Base-by-base conservation (phyloP, 2,797 vertebrate genomes). In the Poeciliopsis turneri region DNA sequence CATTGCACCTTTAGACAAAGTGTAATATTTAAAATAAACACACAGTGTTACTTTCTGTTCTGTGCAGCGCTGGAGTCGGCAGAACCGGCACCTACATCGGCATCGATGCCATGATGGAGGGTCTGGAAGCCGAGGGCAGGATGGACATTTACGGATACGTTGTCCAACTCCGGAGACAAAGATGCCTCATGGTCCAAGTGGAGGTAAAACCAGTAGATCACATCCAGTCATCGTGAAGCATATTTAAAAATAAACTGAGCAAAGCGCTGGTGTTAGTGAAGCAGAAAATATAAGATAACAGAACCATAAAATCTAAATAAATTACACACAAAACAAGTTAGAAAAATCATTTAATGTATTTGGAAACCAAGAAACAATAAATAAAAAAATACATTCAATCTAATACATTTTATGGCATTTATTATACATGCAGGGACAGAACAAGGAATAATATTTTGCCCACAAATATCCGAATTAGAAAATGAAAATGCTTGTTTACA, bases 121-220 rank as follows among this genome's bases (percentile, higher is more conserved):
- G 96, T 46, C 92, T 99, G 85, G 98, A 99, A 69, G 86, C 95
- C 0, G 98, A 99, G 82, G 95, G 95, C 82, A 95, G 94, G 80
- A 96, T 97, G 83, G 98, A 99, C 81, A 96, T 99, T 57, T 99
- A 99, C 0, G 97, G 97, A 6, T 99, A 97, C 0, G 93, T 99
- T 0, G 97, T 97, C 64, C 96, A 94, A 81, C 95, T 99, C 13
- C 96, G 98, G 25, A 95, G 96, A 33, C 98, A 99, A 90, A 94
- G 98, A 13, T 99, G 97, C 78, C 97, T 99, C 51, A 99, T 99
- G 98, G 98, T 99, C 74, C 98, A 99, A 96, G 98, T 99, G 0
- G 98, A 99, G 97, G 98, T 98, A 93, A 75, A 0, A 77, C 7
- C 66, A 43, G 66, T 13, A 43, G 25, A 68, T 43, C 10, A 10